Evolutionary conservation across 2,113 vertebrate genomes (phyloP).

Genomic region (Toxostoma redivivum): DNA sequence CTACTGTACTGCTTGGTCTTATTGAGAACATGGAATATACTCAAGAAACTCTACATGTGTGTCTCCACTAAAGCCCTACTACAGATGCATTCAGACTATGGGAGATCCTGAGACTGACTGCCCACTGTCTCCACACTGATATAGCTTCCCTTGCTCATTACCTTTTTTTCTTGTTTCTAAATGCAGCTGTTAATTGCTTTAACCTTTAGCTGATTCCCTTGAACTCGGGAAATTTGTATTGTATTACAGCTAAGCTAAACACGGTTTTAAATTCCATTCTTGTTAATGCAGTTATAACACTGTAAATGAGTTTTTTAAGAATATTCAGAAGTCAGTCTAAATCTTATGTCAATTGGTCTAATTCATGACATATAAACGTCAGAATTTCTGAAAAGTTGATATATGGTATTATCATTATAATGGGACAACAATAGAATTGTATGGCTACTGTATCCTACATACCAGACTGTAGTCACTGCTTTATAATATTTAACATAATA

Average conservation of each 20-base stretch:
- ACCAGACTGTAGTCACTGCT: not conserved
- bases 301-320: not conserved
- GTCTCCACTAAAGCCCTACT: not conserved
- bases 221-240: not conserved
- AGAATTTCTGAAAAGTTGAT: not conserved
- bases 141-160: not conserved
- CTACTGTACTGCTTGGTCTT: not conserved
- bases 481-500: not conserved
- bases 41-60: not conserved
- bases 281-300: not conserved
- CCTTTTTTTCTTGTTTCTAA: not conserved
- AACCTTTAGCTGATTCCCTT: not conserved
- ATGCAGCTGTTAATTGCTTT: conserved; percentile 19
- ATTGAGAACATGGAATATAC: not conserved
- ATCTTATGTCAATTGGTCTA: not conserved
- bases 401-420: not conserved
- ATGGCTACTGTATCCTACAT: not conserved
- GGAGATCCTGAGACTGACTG: not conserved
- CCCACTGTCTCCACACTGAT: not conserved
- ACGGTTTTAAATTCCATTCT: not conserved
- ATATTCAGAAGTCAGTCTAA: not conserved
- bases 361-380: not conserved
- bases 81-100: not conserved
- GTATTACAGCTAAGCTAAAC: not conserved
- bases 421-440: not conserved